Evolutionary conservation across 2,797 vertebrate genomes (phyloP), one percentile per base, ranked within the genome.

Genomic region (Psittacula echo): DNA sequence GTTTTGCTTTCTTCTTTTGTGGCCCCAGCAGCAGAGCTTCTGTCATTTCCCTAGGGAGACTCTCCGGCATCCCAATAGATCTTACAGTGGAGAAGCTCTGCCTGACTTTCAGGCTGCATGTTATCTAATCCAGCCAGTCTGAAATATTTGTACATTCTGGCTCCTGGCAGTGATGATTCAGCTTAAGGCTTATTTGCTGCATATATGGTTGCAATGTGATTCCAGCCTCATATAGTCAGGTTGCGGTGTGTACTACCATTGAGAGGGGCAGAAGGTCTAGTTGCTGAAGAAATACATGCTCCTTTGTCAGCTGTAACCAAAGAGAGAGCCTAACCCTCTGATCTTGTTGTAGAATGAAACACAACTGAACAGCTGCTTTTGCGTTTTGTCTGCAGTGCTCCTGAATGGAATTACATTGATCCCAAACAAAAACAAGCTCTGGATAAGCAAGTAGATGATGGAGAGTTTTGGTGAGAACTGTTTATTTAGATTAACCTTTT

Each of bases 381-480:
- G 42, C 94, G 62, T 21, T 91, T 81, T 92, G 48, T 45, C 71
- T 79, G 68, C 94, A 98, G 98, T 37, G 97, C 98, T 54, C 96
- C 98, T 5, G 98, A 99, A 93, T 99, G 99, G 99, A 98, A 97
- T 93, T 85, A 77, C 6, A 95, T 99, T 58, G 97, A 98, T 81
- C 96, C 97, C 44, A 80, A 78, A 89, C 87, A 84, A 92, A 98
- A 94, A 48, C 93, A 90, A 10, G 90, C 88, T 77, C 93, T 98
- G 95, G 96, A 96, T 94, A 97, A 94, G 56, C 96, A 97, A 34
- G 97, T 98, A 0, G 98, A 99, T 60, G 99, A 99, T 9, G 99
- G 99, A 74, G 99, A 99, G 94, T 99, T 99, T 96, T 99, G 99
- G 99, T 99, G 87, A 97, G 98, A 80, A 56, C 37, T 1, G 3